A percentile compares a stretch with the other conserved stretches of the same genome.
phyloP scores from a whole-genome alignment of 2,797 vertebrate genomes.

The Peromyscus nudipes region DNA sequence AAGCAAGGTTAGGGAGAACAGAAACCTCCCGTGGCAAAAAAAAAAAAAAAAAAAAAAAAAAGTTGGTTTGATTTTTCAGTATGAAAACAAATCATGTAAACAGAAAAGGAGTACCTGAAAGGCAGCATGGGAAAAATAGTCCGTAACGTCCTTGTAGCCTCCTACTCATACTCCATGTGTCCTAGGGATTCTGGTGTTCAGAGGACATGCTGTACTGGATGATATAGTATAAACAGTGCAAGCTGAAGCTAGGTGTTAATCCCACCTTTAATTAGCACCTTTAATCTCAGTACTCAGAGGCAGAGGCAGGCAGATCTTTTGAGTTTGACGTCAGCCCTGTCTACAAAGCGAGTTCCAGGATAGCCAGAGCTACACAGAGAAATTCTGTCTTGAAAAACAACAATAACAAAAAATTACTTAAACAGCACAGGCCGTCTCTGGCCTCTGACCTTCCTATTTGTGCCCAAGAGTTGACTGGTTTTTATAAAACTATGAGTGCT shows the following conservation, averaged over 20 bases:
- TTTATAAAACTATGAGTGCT: slow-evolving; percentile 21
- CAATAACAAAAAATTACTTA: neutral
- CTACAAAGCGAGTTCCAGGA: neutral
- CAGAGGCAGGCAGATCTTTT: neutral
- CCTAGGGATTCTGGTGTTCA: neutral
- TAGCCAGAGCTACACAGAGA: neutral
- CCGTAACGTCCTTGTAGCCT: no score
- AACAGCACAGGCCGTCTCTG: neutral
- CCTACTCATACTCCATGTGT: neutral
- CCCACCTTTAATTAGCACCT: no score
- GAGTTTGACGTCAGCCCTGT: no score
- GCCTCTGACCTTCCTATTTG: neutral
- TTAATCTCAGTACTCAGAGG: neutral
- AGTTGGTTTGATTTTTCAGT: no score
- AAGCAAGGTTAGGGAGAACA: no score
- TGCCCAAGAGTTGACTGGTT: slow-evolving; percentile 16
- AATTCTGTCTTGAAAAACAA: neutral
- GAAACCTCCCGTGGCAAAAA: no score
- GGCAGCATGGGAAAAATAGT: no score
- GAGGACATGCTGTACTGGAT: neutral
- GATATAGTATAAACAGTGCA: neutral
- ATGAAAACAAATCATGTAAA: no score
- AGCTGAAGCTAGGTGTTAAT: neutral
- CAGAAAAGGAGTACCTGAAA: no score
- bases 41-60: no score